Evolutionary conservation across 2,797 vertebrate genomes (phyloP).

Genomic region (Danio aesculapii): DNA sequence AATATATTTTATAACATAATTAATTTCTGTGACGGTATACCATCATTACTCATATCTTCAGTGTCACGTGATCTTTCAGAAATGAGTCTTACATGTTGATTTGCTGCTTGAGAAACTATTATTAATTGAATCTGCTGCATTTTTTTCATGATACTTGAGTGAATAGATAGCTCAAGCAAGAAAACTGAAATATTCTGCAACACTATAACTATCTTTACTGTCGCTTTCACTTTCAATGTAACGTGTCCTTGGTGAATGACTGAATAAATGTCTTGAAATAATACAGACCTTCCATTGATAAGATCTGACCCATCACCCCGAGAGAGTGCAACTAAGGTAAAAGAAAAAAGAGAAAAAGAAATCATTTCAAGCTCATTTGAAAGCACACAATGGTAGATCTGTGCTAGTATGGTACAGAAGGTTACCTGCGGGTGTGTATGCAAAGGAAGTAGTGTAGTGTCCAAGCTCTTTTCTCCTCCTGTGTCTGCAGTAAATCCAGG

Average conservation of each 20-base stretch:
- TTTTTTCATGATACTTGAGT: background rate
- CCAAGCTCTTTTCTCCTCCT: conserved; percentile 91
- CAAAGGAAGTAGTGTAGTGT: conserved; percentile 95
- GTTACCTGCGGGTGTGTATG: conserved; percentile 91
- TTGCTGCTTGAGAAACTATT: background rate
- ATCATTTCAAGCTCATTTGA: background rate
- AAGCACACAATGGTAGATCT: conserved; percentile 1
- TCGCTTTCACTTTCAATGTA: background rate
- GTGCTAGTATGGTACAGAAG: background rate
- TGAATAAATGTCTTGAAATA: background rate
- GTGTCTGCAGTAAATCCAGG: conserved; percentile 82
- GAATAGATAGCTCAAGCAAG: background rate
- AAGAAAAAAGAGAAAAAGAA: conserved; percentile 43
- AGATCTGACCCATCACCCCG: conserved; percentile 83
- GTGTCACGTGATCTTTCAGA: background rate
- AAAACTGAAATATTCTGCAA: no score
- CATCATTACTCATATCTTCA: no score
- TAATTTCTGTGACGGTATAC: no score
- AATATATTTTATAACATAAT: no score
- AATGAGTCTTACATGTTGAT: background rate
- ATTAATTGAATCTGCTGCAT: background rate
- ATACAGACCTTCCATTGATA: conserved; percentile 86
- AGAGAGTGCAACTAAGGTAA: conserved; percentile 84
- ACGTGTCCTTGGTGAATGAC: background rate
- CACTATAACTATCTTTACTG: no score